These are phyloP conservation scores for Hemibagrus wyckioides DNA, from an alignment of 2,113 vertebrate genomes.

Conservation along the genomic window DNA sequence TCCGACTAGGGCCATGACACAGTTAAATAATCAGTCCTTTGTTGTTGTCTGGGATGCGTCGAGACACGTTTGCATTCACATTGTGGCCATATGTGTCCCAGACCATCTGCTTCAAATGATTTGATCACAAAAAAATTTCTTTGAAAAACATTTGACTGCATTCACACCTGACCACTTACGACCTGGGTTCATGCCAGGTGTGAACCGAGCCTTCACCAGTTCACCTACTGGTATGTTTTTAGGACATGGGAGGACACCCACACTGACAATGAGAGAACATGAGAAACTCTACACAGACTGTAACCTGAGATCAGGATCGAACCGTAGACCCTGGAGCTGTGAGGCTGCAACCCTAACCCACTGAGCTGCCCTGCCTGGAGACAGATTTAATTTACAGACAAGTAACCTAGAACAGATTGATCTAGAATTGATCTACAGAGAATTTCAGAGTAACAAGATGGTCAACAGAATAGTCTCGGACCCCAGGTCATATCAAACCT, in stretches of 20 bases:
- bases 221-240: neutral
- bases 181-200: no score
- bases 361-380: neutral
- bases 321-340: neutral
- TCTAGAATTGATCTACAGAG: neutral
- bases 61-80: no score
- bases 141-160: neutral
- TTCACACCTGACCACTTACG: neutral
- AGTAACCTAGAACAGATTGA: neutral
- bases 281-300: neutral
- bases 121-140: neutral
- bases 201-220: neutral
- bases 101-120: neutral
- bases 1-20: no score
- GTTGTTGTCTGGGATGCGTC: no score
- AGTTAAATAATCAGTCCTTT: no score
- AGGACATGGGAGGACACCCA: neutral
- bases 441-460: neutral
- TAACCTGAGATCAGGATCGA: neutral
- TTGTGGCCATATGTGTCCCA: neutral
- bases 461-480: neutral
- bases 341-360: neutral
- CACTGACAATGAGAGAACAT: neutral
- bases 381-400: slow-evolving; percentile 3
- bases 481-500: neutral